Conservation (phyloP, 64 coral and sea anemone species). For the Orbicella faveolata region DNA sequence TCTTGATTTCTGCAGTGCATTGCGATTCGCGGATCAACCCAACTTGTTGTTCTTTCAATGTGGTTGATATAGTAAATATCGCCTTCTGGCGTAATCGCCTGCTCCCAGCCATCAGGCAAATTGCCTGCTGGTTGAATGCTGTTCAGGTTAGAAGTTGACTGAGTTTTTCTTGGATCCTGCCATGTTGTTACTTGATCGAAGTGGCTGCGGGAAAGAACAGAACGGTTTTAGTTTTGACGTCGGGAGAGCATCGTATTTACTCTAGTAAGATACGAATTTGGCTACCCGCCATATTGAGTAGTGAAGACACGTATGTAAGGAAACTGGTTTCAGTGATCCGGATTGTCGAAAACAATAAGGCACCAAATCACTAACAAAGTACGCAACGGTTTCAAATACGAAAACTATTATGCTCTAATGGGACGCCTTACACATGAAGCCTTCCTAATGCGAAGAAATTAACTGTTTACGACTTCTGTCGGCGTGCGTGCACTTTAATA, state of each 20-base stretch:
- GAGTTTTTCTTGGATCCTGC: conserved; percentile 91
- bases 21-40: conserved; percentile 83
- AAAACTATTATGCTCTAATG: conserved; percentile 4
- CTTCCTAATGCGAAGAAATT: conserved; percentile 23
- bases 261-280: conserved; percentile 20
- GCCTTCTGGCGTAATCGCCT: conserved; percentile 90
- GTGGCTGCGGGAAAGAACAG: conserved; percentile 80
- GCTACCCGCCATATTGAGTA: conserved; percentile 86
- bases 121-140: conserved; percentile 42
- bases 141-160: conserved; percentile 93
- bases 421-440: conserved; percentile 9
- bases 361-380: background rate
- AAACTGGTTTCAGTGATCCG: conserved; percentile 65
- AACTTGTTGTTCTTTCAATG: conserved; percentile 88
- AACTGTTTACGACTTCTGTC: background rate
- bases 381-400: background rate
- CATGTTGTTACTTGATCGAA: conserved; percentile 95
- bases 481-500: conserved; percentile 29
- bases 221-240: background rate
- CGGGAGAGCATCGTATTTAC: conserved; percentile 7
- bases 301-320: conserved; percentile 45
- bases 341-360: conserved; percentile 32
- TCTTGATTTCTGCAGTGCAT: conserved; percentile 46
- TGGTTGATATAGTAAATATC: conserved; percentile 99
- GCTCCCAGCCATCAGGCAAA: conserved; percentile 97